These are phyloP conservation scores for Festucalex cinctus DNA, from an alignment of 2,113 vertebrate species.

Conservation along the genomic window DNA sequence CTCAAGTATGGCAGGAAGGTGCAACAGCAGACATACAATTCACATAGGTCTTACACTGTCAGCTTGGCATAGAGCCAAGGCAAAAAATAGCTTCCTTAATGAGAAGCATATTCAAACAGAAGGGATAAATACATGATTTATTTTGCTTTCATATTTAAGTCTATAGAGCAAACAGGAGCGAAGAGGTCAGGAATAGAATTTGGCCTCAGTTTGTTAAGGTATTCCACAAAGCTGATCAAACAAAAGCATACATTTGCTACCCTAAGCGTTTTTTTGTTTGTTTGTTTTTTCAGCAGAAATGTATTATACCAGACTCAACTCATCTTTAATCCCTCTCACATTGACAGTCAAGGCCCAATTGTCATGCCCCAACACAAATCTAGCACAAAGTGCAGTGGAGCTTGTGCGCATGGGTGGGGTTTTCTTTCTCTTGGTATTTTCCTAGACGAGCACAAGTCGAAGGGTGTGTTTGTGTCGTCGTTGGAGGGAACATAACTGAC, in stretches of 20 bases:
- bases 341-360: neutral
- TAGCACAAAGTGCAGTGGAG: too few species aligned
- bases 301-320: constrained; percentile 35
- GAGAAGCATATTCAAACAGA: neutral
- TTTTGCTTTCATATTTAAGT: neutral
- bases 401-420: too few species aligned
- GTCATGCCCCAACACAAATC: too few species aligned
- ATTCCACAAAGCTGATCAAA: neutral
- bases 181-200: neutral
- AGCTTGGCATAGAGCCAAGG: neutral
- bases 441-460: too few species aligned
- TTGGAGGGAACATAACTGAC: too few species aligned
- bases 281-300: constrained; percentile 48
- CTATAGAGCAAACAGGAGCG: neutral
- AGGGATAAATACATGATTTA: neutral
- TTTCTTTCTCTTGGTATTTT: too few species aligned
- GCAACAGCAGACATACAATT: neutral
- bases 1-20: neutral
- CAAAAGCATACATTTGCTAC: too few species aligned
- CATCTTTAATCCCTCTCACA: constrained; percentile 35
- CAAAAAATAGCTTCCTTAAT: neutral
- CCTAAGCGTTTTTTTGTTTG: too few species aligned
- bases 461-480: too few species aligned
- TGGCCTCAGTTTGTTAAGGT: neutral
- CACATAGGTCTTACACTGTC: neutral